A percentile compares a stretch with the other conserved stretches of the same genome.
Conservation (phyloP, 2,888 invertebrate genomes). For the Erebia aethiops region DNA sequence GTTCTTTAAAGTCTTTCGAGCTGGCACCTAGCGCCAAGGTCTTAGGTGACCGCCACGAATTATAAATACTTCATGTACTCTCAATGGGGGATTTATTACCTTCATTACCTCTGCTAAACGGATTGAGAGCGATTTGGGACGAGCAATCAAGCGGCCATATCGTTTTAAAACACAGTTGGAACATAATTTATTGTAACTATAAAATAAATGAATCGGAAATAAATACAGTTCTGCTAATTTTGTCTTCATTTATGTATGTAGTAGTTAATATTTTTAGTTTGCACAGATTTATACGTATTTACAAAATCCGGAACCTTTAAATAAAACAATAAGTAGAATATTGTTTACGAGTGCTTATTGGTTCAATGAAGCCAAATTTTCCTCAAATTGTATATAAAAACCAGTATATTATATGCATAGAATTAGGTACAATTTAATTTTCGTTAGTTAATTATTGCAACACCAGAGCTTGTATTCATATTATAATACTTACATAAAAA, state of each 20-base stretch:
- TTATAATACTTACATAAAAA: no score
- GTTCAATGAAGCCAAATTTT: no score
- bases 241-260: not conserved
- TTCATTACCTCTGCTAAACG: slow-evolving; percentile 59
- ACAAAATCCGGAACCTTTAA: no score
- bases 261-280: not conserved
- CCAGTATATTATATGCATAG: no score
- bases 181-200: slow-evolving; percentile 33
- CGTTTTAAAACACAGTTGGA: slow-evolving; percentile 23
- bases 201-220: slow-evolving; percentile 21
- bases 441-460: no score
- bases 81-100: slow-evolving; percentile 69
- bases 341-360: no score
- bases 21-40: slow-evolving; percentile 67
- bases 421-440: no score
- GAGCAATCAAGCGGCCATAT: slow-evolving; percentile 41
- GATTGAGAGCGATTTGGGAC: slow-evolving; percentile 42
- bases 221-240: not conserved
- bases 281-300: not conserved
- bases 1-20: slow-evolving; percentile 40
- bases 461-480: no score
- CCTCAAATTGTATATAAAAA: no score
- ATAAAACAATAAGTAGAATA: no score
- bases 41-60: slow-evolving; percentile 66
- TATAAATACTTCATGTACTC: slow-evolving; percentile 67